Percentiles rank a stretch among this genome's conserved stretches.
Evolutionary conservation across 1,140 invertebrate species (phyloP).

Genomic region (Pseudomyrmex sp.): DNA sequence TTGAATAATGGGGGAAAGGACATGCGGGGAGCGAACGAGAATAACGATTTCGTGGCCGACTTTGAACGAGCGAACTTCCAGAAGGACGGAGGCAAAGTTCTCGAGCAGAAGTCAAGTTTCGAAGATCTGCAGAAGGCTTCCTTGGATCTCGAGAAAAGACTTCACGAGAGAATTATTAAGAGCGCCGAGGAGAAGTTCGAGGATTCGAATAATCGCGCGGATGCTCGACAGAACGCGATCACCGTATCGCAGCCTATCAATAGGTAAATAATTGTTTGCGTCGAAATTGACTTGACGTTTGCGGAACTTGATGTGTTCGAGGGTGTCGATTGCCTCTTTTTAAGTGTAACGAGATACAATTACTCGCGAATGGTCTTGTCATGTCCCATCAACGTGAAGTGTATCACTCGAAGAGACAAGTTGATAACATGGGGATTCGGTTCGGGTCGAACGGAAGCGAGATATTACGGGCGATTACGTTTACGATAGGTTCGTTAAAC

Average conservation of each 20-base stretch:
- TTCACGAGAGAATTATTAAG: constrained; percentile 77
- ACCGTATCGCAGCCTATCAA: constrained; percentile 27
- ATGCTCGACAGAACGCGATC: not conserved
- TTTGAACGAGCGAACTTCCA: constrained; percentile 63
- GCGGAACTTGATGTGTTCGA: not conserved
- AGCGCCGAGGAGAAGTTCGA: constrained; percentile 57
- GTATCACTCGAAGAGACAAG: not conserved
- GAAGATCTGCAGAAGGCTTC: constrained; percentile 78
- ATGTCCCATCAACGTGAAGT: not conserved
- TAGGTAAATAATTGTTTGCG: constrained; percentile 57
- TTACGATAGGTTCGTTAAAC: constrained; percentile 52
- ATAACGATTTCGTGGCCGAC: constrained; percentile 58
- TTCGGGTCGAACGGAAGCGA: constrained; percentile 30
- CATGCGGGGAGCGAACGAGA: not conserved
- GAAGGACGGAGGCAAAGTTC: constrained; percentile 28
- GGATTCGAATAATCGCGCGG: constrained; percentile 30
- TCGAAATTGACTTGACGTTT: not conserved
- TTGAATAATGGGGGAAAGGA: constrained; percentile 44
- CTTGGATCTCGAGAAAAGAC: constrained; percentile 78
- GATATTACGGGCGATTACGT: constrained; percentile 48
- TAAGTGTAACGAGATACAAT: not conserved
- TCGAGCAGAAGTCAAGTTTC: constrained; percentile 62
- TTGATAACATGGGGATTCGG: not conserved
- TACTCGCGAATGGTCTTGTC: constrained; percentile 6
- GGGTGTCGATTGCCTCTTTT: not conserved